Evolutionary conservation across 2,797 vertebrate genomes (phyloP), one percentile per base, ranked within the genome.

Genomic region (Darevskia nairensis): DNA sequence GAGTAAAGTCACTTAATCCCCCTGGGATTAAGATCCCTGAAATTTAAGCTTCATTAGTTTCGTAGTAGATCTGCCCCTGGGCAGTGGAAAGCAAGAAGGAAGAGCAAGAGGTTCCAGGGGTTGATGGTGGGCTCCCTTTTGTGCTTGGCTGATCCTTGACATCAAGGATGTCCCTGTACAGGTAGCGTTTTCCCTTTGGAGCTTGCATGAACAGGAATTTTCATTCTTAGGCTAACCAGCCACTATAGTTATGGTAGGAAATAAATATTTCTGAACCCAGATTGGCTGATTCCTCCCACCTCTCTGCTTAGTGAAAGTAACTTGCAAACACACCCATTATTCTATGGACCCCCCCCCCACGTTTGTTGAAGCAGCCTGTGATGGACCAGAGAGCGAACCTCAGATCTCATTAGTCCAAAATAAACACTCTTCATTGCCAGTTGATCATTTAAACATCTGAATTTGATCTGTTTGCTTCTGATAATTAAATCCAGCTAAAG

Each of bases 381-480:
- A 41, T 79, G 41, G 75, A 35, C 11, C 11, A 29, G 76, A 27
- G 8, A 39, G 6, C 7, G 59, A 74, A 35, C 71, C n/a, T 11
- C 69, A 59, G 68, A 32, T 32, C 21, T 35, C 41, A 23, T 39
- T 78, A 55, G 32, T 59, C 66, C 15, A 80, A 27, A 71, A 86
- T 32, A 79, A 80, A 71, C 44, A 29, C 32, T 55, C 55, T 44
- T 32, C 27, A 46, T 44, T 79, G 23, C 39, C 71, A 80, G 66
- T 71, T 39, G 46, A 71, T 80, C 77, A 19, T 80, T 35, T 80
- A 72, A 72, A 80, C 69, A 71, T 83, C 44, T 80, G 77, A 59
- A 19, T 32, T 50, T 83, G 44, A 39, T 69, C 44, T 71, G 68
- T 72, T 86, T 86, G 85, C 44, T 86, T 86, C 77, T 72, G 32